Percentiles rank a stretch among this genome's conserved stretches.
Conservation (phyloP, 1,140 invertebrate genomes). For the Schlechtendalia chinensis region DNA sequence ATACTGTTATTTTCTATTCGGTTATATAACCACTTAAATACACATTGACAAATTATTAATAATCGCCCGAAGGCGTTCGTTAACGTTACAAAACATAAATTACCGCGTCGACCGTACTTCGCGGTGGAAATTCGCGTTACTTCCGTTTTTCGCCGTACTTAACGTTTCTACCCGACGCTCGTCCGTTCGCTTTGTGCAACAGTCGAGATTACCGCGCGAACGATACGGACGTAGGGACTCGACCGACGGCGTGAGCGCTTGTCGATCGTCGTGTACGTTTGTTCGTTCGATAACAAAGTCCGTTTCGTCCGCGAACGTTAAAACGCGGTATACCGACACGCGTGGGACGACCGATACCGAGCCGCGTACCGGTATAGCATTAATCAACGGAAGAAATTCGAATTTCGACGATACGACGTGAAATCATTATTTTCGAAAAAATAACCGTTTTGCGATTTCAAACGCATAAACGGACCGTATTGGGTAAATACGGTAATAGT, state of each 20-base stretch:
- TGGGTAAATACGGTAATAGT: too few species aligned
- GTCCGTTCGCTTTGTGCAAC: neutral
- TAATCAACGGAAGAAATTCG: too few species aligned
- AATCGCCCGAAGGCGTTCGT: too few species aligned
- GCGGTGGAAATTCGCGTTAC: neutral
- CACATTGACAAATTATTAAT: too few species aligned
- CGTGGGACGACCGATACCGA: slow-evolving; percentile 21
- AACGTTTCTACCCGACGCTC: neutral
- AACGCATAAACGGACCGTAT: too few species aligned
- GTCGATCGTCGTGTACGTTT: neutral
- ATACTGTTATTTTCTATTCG: too few species aligned
- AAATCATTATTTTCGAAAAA: too few species aligned
- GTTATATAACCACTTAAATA: too few species aligned
- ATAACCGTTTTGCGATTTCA: too few species aligned
- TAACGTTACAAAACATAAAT: too few species aligned
- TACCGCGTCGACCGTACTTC: neutral
- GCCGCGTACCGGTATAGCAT: neutral
- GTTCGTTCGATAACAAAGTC: neutral
- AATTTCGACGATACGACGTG: too few species aligned
- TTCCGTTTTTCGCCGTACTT: slow-evolving; percentile 7
- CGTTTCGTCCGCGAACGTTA: neutral
- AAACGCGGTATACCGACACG: neutral
- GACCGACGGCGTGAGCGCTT: neutral
- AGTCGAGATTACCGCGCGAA: slow-evolving; percentile 14
- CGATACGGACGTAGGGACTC: neutral